Evolutionary conservation across 2,888 invertebrate genomes (phyloP).

Genomic region (Pediacus dermestoides): DNA sequence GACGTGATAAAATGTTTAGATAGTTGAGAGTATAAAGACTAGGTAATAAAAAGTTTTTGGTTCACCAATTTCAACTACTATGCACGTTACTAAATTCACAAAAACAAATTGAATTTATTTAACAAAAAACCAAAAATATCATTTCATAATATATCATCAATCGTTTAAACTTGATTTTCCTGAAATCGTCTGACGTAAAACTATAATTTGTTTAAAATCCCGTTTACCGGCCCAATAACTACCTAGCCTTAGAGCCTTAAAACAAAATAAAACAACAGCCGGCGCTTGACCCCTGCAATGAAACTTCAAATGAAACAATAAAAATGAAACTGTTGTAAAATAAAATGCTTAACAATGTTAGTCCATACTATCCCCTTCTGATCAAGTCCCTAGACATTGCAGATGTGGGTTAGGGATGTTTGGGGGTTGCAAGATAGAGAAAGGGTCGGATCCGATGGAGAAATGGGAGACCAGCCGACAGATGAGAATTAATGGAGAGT

Average conservation of each 20-base stretch:
- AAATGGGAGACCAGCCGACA: constrained; percentile 33
- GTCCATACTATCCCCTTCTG: constrained; percentile 18
- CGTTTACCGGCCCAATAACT: constrained; percentile 1
- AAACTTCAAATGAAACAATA: constrained; percentile 4
- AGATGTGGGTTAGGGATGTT: constrained; percentile 18
- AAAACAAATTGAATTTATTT: too few species aligned
- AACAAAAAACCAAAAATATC: too few species aligned
- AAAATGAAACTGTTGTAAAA: constrained; percentile 9
- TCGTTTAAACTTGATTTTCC: too few species aligned
- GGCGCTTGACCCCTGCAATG: constrained; percentile 2
- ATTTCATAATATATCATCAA: too few species aligned
- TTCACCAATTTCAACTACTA: too few species aligned
- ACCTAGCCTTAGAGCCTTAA: background rate
- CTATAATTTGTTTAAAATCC: constrained; percentile 2
- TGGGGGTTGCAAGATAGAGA: constrained; percentile 12
- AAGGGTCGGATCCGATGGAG: constrained; percentile 16
- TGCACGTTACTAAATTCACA: too few species aligned
- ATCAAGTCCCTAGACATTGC: constrained; percentile 21
- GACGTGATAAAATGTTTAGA: too few species aligned
- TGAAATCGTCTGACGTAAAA: too few species aligned
- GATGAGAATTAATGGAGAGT: constrained; percentile 48
- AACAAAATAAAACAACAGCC: constrained; percentile 4
- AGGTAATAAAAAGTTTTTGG: too few species aligned
- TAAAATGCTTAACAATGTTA: constrained; percentile 20
- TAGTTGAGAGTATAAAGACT: too few species aligned